Conservation (phyloP, 2,797 vertebrate genomes). For the Aulostomus chinensis region DNA sequence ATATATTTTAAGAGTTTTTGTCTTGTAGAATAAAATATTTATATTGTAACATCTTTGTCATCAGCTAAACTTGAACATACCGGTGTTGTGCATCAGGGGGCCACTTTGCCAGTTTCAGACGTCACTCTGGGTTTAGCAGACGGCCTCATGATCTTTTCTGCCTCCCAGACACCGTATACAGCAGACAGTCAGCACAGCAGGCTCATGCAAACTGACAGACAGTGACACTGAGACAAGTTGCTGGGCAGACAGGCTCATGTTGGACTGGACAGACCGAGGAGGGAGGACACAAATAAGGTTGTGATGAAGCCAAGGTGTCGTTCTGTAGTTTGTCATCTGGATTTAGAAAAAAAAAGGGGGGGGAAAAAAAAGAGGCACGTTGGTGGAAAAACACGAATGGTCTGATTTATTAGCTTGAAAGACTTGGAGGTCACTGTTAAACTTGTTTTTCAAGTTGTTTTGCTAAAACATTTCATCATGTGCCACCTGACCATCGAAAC, state of each 20-base stretch:
- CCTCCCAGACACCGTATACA: slow-evolving; percentile 57
- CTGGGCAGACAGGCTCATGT: slow-evolving; percentile 56
- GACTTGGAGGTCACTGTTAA: too few species aligned
- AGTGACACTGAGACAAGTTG: slow-evolving; percentile 67
- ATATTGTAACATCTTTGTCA: too few species aligned
- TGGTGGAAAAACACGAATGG: too few species aligned
- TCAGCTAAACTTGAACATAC: too few species aligned
- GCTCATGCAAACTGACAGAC: slow-evolving; percentile 63
- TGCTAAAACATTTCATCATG: too few species aligned
- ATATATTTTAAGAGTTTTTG: too few species aligned
- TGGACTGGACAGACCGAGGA: slow-evolving; percentile 43
- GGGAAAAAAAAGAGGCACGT: too few species aligned
- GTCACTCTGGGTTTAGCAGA: slow-evolving; percentile 36
- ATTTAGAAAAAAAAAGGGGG: background rate
- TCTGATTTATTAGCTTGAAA: too few species aligned
- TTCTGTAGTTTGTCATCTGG: slow-evolving; percentile 7
- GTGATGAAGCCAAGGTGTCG: slow-evolving; percentile 7
- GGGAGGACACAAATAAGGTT: slow-evolving; percentile 12
- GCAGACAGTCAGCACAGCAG: slow-evolving; percentile 53
- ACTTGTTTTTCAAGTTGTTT: too few species aligned
- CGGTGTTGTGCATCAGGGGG: slow-evolving; percentile 15
- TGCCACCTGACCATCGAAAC: too few species aligned
- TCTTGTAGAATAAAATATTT: too few species aligned
- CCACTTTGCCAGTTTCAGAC: slow-evolving; percentile 41
- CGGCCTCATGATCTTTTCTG: slow-evolving; percentile 52